Base-by-base conservation (phyloP, 2,113 vertebrate genomes). In the Anhinga anhinga region DNA sequence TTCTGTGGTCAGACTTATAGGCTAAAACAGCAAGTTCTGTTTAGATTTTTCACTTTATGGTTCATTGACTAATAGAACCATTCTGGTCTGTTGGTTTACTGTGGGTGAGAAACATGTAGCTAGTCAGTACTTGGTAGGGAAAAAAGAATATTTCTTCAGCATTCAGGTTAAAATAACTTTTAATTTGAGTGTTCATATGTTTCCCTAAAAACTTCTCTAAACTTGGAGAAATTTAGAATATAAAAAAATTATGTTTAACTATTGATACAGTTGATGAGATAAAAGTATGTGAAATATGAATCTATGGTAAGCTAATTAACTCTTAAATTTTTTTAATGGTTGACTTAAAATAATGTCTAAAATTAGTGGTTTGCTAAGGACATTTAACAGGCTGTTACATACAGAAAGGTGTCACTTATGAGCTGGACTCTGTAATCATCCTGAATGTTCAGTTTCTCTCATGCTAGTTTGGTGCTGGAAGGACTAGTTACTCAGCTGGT, bases 1-100 rank as follows among this genome's bases (percentile, higher is more conserved):
- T 96, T 97, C 47, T 94, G 67, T 92, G 49, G 34, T 91, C 82
- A 88, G 89, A 84, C 44, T 95, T 81, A 65, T 14, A 78, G 86
- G 73, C 82, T 95, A 91, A 95, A 87, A 1, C 71, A 80, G 76
- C 62, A 62, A 87, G 77, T 74, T 84, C 61, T 88, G 3, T 94
- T 96, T 89, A 89, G 87, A 77, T 22, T 65, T 85, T 80, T 92
- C 42, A 40, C 38, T 83, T 95, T 32, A 86, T 55, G 90, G 77
- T 94, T 95, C 82, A 30, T 63, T 96, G 66, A 67, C 34, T 88
- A 27, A n/a, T 71, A 71, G 80, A 56, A 23, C 38, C 0, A 0
- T 86, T 93, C 71, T 84, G 82, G 62, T 88, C 76, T 74, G 61
- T 83, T 97, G 74, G 21, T 80, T 96, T 92, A 70, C 45, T 84